Evolutionary conservation across 1,140 invertebrate species (phyloP), one percentile per base, ranked within the genome.

Genomic region (Drosophila rhopaloa): DNA sequence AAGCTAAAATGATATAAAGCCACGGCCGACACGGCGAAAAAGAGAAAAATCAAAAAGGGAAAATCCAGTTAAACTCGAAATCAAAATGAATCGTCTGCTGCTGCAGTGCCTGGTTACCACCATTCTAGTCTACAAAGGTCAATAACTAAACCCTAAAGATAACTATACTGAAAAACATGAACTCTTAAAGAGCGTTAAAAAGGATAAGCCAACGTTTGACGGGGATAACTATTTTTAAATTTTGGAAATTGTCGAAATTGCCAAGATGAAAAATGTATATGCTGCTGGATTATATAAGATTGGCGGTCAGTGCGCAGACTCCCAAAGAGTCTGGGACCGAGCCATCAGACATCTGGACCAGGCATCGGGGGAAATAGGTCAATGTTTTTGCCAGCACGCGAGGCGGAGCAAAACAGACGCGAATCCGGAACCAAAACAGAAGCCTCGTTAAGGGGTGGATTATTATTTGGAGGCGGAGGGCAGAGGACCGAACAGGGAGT

Each of bases 41-140:
- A 40, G 11, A 75, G 11, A n/a, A 14, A 29, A 59, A 47, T 27
- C 38, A 48, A 43, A 48, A 37, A 63, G 38, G 7, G 29, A 44
- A 44, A 50, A 43, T 16, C 29, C 9, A 50, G 38, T 41, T 41
- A 16, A 63, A 38, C 58, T 32, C 8, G 35, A 27, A 75, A 27
- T 44, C 55, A 84, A 79, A 58, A 91, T 91, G 88, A 91, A 91
- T 84, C 78, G 83, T 43, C 62, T 91, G 47, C 78, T 91, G 66
- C 59, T 91, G 61, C 83, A 91, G 70, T 91, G 75, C 56, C 66
- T 91, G 66, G 62, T 91, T 68, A 57, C 88, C 50, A 88, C 80
- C 61, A 73, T 91, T 44, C 68, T 91, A 57, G 78, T 91, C 59
- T 91, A 91, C 53, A 91, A 88, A 91, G 88, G 88, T 91, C 41